Conservation (phyloP, 2,797 vertebrate species). For the Lagodon rhomboides region DNA sequence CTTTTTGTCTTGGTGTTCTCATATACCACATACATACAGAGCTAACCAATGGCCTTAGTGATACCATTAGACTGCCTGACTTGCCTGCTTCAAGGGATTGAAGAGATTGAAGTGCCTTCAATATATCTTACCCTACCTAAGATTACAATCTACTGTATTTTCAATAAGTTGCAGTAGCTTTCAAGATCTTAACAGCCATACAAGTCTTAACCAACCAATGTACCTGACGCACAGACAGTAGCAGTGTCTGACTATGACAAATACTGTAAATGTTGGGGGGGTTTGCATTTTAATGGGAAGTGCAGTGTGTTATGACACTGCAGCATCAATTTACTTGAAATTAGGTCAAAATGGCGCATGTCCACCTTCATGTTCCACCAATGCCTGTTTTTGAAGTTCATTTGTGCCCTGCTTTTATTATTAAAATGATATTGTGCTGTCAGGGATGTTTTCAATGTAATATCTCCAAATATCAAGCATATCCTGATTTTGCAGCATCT, state of each 20-base stretch:
- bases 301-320: slow-evolving; percentile 1
- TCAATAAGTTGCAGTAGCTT: background rate
- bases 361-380: slow-evolving; percentile 24
- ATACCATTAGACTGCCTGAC: slow-evolving; percentile 9
- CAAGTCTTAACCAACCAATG: slow-evolving; percentile 11
- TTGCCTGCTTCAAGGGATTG: slow-evolving; percentile 6
- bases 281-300: slow-evolving; percentile 28
- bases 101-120: background rate
- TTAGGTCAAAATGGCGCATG: slow-evolving; percentile 23
- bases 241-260: slow-evolving; percentile 16
- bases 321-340: slow-evolving; percentile 9
- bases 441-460: slow-evolving; percentile 5
- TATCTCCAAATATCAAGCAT: slow-evolving; percentile 5
- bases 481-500: background rate
- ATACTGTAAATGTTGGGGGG: slow-evolving; percentile 3
- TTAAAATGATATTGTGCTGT: background rate
- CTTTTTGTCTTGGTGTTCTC: slow-evolving; percentile 11
- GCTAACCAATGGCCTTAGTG: slow-evolving; percentile 15
- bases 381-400: slow-evolving; percentile 41
- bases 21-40: background rate
- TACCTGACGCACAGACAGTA: slow-evolving; percentile 14
- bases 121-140: slow-evolving; percentile 1
- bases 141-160: background rate
- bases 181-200: slow-evolving; percentile 1
- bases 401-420: slow-evolving; percentile 49